phyloP scores from a whole-genome alignment of 2,797 vertebrate genomes.

The Lycodopsis pacificus region DNA sequence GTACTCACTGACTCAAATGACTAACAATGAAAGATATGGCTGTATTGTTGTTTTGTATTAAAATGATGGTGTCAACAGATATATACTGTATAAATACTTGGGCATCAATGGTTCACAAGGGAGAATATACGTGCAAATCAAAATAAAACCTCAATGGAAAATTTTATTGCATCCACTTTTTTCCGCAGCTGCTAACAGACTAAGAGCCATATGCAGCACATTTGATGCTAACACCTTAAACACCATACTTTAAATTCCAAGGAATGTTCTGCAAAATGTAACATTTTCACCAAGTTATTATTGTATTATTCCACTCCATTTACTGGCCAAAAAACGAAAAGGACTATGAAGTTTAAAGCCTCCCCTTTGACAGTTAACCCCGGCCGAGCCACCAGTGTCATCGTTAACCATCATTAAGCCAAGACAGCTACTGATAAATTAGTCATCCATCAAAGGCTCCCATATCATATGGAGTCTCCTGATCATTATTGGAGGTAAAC shows the following conservation, averaged over 20 bases:
- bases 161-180: conserved; percentile 1
- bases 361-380: conserved; percentile 50
- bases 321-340: background rate
- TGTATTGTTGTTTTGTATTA: conserved; percentile 48
- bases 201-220: background rate
- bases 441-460: conserved; percentile 80
- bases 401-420: conserved; percentile 80
- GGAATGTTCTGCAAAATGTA: background rate
- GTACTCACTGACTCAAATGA: conserved; percentile 36
- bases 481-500: conserved; percentile 80
- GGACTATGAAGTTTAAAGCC: conserved; percentile 17
- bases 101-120: conserved; percentile 16
- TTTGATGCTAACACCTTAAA: background rate
- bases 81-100: conserved; percentile 30
- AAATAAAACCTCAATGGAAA: conserved; percentile 40
- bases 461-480: conserved; percentile 74
- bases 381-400: conserved; percentile 50
- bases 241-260: background rate
- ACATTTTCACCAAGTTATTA: background rate
- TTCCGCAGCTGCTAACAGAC: background rate
- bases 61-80: conserved; percentile 45
- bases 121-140: background rate
- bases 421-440: conserved; percentile 82
- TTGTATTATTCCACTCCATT: background rate
- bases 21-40: conserved; percentile 52